Percentiles rank a stretch among this genome's conserved stretches.
Conservation (phyloP, 2,113 vertebrate genomes). For the Apteryx owenii region DNA sequence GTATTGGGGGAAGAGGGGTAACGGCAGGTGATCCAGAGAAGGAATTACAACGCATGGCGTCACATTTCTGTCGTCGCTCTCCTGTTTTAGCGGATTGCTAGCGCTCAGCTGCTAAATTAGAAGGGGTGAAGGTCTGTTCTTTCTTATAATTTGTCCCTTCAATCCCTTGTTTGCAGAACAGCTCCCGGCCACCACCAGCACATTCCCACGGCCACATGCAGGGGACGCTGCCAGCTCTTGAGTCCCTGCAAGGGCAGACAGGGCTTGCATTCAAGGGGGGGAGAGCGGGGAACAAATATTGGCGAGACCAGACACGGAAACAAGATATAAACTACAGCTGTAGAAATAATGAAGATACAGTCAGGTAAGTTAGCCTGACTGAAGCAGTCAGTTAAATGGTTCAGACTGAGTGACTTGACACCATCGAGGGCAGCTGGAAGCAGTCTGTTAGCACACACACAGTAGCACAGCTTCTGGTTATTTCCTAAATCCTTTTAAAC, state of each 20-base stretch:
- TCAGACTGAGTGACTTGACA: background rate
- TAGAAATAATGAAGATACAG: background rate
- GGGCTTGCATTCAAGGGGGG: accelerated
- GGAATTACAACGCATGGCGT: background rate
- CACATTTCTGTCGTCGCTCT: background rate
- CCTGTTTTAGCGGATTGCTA: background rate
- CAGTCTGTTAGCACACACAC: background rate
- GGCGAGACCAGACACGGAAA: accelerated
- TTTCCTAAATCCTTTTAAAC: background rate
- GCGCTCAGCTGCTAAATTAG: background rate
- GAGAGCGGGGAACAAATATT: background rate
- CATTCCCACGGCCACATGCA: too few species aligned
- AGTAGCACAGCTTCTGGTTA: background rate
- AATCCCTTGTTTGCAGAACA: background rate
- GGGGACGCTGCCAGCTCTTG: background rate
- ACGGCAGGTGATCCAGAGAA: background rate
- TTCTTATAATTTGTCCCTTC: too few species aligned
- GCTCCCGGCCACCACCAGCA: too few species aligned
- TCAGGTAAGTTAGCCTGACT: background rate
- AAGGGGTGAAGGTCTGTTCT: background rate
- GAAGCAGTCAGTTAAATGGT: background rate
- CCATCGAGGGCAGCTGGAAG: background rate
- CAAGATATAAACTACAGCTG: background rate
- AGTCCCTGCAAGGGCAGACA: background rate
- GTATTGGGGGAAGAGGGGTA: accelerated